Evolutionary conservation across 1,140 invertebrate genomes (phyloP).

Genomic region (Calycopis cecrops): DNA sequence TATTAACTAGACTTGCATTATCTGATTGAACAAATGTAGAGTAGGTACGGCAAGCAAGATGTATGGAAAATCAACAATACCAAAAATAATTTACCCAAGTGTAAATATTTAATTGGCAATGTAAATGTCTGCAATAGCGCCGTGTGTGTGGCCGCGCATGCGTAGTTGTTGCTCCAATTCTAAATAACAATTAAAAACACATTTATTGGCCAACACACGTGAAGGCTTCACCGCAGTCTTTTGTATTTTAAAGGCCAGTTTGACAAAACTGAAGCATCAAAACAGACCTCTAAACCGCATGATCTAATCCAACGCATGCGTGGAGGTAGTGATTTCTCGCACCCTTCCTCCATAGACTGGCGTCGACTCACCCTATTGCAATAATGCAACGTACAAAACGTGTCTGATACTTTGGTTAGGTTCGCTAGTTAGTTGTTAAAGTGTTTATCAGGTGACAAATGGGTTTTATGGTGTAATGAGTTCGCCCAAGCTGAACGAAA

Average conservation of each 20-base stretch:
- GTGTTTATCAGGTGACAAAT: constrained; percentile 6
- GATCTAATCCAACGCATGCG: constrained; percentile 29
- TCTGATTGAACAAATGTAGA: too few species aligned
- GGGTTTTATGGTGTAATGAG: constrained; percentile 37
- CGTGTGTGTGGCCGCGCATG: neutral
- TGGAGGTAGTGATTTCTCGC: constrained; percentile 22
- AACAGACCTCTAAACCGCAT: constrained; percentile 22
- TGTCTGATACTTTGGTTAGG: constrained; percentile 1
- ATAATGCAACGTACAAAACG: constrained; percentile 18
- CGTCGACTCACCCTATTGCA: constrained; percentile 17
- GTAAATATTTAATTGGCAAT: neutral
- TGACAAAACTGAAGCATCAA: constrained; percentile 19
- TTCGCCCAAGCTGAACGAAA: constrained; percentile 59
- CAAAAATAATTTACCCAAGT: too few species aligned
- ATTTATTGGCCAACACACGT: neutral
- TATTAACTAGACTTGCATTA: too few species aligned
- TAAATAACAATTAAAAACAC: neutral
- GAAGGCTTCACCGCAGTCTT: neutral
- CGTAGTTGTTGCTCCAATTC: neutral
- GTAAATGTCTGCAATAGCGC: neutral
- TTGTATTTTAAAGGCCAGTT: constrained; percentile 3
- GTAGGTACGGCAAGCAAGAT: too few species aligned
- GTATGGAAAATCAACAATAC: too few species aligned
- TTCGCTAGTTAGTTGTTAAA: constrained; percentile 4
- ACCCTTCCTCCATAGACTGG: neutral